Evolutionary conservation across 2,888 invertebrate species (phyloP).

Genomic region (Drosophila pseudotakahashii): DNA sequence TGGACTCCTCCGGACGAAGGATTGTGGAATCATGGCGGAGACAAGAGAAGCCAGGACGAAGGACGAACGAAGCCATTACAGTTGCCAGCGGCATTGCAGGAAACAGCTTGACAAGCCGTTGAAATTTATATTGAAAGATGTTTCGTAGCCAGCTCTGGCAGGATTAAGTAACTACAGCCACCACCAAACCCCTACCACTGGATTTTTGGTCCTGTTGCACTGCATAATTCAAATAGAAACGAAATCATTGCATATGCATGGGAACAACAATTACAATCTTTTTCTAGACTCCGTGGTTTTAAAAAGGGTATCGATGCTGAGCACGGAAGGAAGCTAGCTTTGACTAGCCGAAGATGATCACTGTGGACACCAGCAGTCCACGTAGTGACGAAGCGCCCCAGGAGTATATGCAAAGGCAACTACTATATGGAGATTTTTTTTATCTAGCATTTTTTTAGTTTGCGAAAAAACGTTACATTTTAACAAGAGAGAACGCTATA

Average conservation of each 20-base stretch:
- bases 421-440: no score
- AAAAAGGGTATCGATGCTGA: conserved; percentile 5
- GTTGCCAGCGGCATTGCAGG: conserved; percentile 55
- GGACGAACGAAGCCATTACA: conserved; percentile 47
- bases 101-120: conserved; percentile 79
- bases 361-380: no score
- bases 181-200: background rate
- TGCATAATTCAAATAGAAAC: conserved; percentile 37
- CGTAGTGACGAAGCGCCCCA: no score
- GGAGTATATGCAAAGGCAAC: no score
- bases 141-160: conserved; percentile 48
- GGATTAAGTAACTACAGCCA: conserved; percentile 60
- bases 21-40: background rate
- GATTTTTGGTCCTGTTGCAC: conserved; percentile 12
- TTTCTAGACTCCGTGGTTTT: background rate
- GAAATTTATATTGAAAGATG: conserved; percentile 80
- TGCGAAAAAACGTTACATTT: no score
- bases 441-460: no score
- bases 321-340: background rate
- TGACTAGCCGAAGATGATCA: no score
- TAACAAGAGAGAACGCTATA: no score
- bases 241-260: conserved; percentile 25
- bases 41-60: conserved; percentile 1
- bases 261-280: background rate
- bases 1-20: conserved; percentile 4